Evolutionary conservation across 2,888 invertebrate species (phyloP), one percentile per base, ranked within the genome.

Genomic region (Chironomus tentans): DNA sequence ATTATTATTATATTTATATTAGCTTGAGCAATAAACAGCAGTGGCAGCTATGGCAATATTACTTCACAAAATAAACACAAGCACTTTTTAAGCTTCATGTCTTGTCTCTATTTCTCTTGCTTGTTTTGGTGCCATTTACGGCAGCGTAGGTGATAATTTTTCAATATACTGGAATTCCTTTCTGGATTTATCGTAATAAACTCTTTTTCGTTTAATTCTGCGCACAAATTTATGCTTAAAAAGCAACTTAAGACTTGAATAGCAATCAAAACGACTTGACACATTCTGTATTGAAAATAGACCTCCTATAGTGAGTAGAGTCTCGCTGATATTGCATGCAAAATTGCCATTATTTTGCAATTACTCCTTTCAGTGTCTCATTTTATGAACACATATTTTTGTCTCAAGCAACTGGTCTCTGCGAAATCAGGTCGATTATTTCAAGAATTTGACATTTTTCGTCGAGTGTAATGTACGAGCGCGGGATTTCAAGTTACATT

Each of bases 391-490:
- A 21, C 22, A 28, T 28, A 4, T 28, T 28, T 28, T 28, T 18
- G 56, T 15, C 56, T 15, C 18, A 65, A 62, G 21, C 10, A 12
- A 21, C 21, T 65, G 56, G 56, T 56, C 22, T 48, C 48, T 21
- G 56, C 72, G 62, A 12, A 68, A 68, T 68, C 38, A 38, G 72
- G 72, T 72, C 72, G 72, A 72, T 72, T 61, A 72, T 72, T 72
- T 72, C 72, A 62, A 62, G 62, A 72, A 72, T 72, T 72, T 72
- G 46, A 62, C 22, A 62, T 72, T 62, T 72, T 70, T 24, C 47
- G 22, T 15, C 18, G 38, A 38, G 38, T 38, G 38, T 38, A 38
- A 38, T 38, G 38, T 38, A 38, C 38, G 38, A 38, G 38, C 38
- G 38, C 38, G 38, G 38, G 38, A 38, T 38, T 38, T 38, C 7